Base-by-base conservation (phyloP, 1,140 invertebrate species). In the Drosophila pachea region DNA sequence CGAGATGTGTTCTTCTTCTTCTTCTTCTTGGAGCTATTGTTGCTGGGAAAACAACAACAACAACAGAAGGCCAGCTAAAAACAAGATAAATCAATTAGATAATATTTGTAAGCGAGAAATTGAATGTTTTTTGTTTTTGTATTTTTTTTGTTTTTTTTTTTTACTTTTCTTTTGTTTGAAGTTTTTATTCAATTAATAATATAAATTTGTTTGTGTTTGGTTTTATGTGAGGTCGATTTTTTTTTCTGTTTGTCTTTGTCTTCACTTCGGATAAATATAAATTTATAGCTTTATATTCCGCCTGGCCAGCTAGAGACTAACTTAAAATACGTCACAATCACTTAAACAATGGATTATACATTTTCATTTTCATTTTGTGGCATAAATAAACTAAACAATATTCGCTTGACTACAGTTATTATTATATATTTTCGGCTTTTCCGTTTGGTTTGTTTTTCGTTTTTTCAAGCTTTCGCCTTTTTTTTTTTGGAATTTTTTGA, bases 161-260 rank as follows among this genome's bases (percentile, higher is more conserved):
- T 77, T 67, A 42, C 33, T 63, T 49, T 59, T 60, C 31, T 56
- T 45, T 70, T 64, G 66, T 22, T 22, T 22, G 22, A 22, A 22
- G 12, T 32, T 71, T 81, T 84, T 84, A 81, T 84, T 86, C 73
- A 78, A 65, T 82, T 68, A 74, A 78, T 75, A 62, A 59, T 83
- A 79, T 78, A 83, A 79, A 45, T 72, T 59, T 59, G 50, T 72
- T 59, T 59, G 50, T 61, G 48, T 47, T 48, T 54, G 45, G 16
- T 55, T 50, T 29, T 36, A n/a, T 58, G 22, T 22, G 22, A 22
- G 22, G 22, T 22, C 22, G 22, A 48, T 54, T 66, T 70, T 69
- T 56, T 74, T 64, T 16, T 77, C 6, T 43, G 40, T 43, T 43
- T 38, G 6, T 12, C 58, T 48, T 65, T 47, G 50, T 60, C 65